Percentiles rank a stretch among this genome's conserved stretches.
These are phyloP conservation scores for Caerostris extrusa DNA, from an alignment of 1,140 invertebrate species.

Conservation along the genomic window DNA sequence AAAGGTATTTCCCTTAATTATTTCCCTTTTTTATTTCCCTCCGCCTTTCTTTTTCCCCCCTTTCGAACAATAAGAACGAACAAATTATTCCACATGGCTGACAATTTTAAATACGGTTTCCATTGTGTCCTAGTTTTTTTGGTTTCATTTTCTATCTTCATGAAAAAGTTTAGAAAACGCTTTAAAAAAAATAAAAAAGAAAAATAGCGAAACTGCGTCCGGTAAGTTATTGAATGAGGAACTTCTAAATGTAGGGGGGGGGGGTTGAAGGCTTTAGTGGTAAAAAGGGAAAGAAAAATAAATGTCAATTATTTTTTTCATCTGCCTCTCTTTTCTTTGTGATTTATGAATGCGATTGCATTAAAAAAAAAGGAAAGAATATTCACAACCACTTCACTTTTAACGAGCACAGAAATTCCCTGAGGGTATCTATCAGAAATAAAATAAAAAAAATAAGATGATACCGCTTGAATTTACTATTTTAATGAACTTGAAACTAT, in stretches of 20 bases:
- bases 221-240: conserved; percentile 11
- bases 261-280: neutral
- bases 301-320: conserved; percentile 65
- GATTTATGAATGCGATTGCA: conserved; percentile 57
- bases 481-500: conserved; percentile 62
- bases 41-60: neutral
- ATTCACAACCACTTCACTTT: conserved; percentile 44
- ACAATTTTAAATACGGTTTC: conserved; percentile 60
- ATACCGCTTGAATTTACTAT: conserved; percentile 37
- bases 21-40: no score
- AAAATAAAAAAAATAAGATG: neutral
- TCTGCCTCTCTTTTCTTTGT: conserved; percentile 23
- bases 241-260: neutral
- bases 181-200: conserved; percentile 7
- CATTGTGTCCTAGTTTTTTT: conserved; percentile 29
- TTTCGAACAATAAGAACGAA: conserved; percentile 20
- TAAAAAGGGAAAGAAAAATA: conserved; percentile 51
- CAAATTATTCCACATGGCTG: conserved; percentile 68
- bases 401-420: conserved; percentile 62
- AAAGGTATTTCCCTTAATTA: neutral
- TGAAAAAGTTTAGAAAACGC: conserved; percentile 68
- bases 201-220: neutral
- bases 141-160: neutral
- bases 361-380: conserved; percentile 37
- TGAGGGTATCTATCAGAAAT: neutral